These are phyloP conservation scores for Lacerta viridis DNA, from an alignment of 2,797 vertebrate genomes.

Conservation along the genomic window DNA sequence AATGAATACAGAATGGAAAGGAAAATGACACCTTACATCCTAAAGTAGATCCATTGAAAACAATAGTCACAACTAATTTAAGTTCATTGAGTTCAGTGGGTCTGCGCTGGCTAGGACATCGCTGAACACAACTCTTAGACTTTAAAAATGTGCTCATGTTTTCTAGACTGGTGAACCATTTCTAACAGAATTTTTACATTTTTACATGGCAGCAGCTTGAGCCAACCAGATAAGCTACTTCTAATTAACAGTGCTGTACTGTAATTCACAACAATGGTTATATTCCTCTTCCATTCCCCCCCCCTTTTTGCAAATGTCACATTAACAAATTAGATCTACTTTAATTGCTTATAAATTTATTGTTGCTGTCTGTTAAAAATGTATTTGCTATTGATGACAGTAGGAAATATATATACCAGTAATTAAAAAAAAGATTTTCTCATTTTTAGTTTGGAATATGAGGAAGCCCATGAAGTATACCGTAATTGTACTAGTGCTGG, in stretches of 20 bases:
- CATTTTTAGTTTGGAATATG: background rate
- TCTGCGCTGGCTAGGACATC: no score
- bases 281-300: constrained; percentile 4
- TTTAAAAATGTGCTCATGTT: background rate
- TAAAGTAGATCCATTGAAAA: no score
- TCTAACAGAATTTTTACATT: background rate
- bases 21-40: no score
- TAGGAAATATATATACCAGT: background rate
- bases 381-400: constrained; percentile 13
- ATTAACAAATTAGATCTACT: background rate
- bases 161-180: background rate
- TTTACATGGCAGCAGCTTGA: background rate
- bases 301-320: constrained; percentile 15
- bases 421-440: constrained; percentile 28
- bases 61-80: no score
- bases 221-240: constrained; percentile 10
- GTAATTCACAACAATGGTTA: constrained; percentile 19
- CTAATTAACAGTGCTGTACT: constrained; percentile 37
- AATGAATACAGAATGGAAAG: no score
- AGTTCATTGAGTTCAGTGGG: no score
- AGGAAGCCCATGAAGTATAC: constrained; percentile 19
- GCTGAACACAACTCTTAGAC: background rate
- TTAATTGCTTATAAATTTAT: constrained; percentile 22
- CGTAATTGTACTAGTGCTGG: background rate
- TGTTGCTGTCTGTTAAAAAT: constrained; percentile 38